phyloP scores from a whole-genome alignment of 1,140 invertebrate species.

The Phymorhynchus buccinoides region DNA sequence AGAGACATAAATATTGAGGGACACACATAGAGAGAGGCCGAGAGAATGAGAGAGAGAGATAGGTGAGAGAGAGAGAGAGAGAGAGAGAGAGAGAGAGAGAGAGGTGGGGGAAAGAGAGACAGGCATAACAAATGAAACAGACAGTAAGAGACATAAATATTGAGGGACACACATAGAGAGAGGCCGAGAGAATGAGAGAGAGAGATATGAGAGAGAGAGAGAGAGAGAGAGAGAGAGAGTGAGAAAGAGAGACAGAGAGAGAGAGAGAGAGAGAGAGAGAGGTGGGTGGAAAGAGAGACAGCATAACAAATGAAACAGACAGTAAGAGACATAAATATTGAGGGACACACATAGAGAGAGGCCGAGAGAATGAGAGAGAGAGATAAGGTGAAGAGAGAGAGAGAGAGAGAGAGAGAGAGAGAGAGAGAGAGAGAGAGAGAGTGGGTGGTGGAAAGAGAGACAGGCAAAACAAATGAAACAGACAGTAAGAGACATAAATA shows the following conservation, averaged over 20 bases:
- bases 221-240: no score
- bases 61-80: neutral
- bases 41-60: constrained; percentile 21
- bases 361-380: neutral
- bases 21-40: neutral
- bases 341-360: no score
- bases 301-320: no score
- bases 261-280: constrained; percentile 18
- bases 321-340: no score
- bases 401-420: neutral
- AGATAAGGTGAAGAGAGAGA: no score
- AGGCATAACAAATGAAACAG: neutral
- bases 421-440: neutral
- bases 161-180: no score
- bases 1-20: neutral
- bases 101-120: neutral
- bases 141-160: no score
- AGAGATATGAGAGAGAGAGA: no score
- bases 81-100: neutral
- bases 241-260: no score
- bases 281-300: constrained; percentile 11
- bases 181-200: no score
- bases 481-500: no score
- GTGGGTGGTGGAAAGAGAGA: neutral
- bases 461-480: neutral